Conservation (phyloP, 2,113 vertebrate species). For the Miniopterus natalensis region DNA sequence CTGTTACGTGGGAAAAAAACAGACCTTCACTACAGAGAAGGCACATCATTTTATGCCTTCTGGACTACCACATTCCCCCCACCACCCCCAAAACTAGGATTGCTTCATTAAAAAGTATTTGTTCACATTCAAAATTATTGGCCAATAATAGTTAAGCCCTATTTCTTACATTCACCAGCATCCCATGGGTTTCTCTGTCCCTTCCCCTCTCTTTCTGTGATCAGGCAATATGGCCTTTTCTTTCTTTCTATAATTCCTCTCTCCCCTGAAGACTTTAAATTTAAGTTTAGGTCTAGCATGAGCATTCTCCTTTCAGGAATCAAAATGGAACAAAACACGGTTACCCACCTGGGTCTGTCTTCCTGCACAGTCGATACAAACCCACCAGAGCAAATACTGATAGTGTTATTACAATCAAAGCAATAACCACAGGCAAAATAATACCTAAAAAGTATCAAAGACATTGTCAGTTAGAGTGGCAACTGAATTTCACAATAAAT, state of each 20-base stretch:
- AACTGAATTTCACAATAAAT: not conserved
- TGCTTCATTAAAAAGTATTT: not conserved
- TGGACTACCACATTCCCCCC: not conserved
- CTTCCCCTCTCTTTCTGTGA: not conserved
- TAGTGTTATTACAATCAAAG: slow-evolving; percentile 87
- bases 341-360: slow-evolving; percentile 87
- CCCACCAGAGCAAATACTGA: slow-evolving; percentile 87
- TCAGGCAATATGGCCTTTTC: not conserved
- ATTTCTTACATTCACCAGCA: not conserved
- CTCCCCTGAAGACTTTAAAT: not conserved
- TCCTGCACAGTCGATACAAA: slow-evolving; percentile 89
- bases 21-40: not conserved
- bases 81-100: not conserved
- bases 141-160: not conserved
- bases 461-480: not conserved
- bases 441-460: slow-evolving; percentile 81
- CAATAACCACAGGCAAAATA: slow-evolving; percentile 88
- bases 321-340: not conserved
- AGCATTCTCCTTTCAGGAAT: not conserved
- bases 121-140: not conserved
- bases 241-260: not conserved
- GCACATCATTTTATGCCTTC: not conserved
- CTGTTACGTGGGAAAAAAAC: not conserved
- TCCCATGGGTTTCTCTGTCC: not conserved
- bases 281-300: not conserved